A percentile compares a stretch with the other conserved stretches of the same genome.
Conservation (phyloP, 2,797 vertebrate species). For the Pangasius macronema region DNA sequence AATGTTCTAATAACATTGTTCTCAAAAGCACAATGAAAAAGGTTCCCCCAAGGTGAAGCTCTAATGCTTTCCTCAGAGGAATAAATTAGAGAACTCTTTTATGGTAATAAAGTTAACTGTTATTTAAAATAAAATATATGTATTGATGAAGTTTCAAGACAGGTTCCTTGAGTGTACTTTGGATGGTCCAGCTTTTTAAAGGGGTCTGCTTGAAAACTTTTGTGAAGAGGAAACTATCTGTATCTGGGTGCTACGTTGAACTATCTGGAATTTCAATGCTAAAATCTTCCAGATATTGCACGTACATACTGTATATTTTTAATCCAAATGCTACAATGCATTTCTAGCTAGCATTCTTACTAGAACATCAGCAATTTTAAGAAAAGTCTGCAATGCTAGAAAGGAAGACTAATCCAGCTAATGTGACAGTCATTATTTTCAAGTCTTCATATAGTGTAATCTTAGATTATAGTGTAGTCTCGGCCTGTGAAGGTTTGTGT, state of each 20-base stretch:
- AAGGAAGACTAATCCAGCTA: background rate
- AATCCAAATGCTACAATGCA: background rate
- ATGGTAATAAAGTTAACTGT: background rate
- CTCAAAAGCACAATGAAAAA: background rate
- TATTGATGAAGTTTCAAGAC: background rate
- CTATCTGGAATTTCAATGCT: background rate
- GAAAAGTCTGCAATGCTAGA: background rate
- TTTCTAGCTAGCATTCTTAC: background rate
- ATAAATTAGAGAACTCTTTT: background rate
- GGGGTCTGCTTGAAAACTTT: background rate
- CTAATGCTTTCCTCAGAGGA: background rate
- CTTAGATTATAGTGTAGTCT: background rate
- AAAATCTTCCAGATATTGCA: background rate
- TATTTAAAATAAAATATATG: background rate
- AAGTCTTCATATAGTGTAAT: background rate
- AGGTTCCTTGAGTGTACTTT: background rate
- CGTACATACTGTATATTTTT: background rate
- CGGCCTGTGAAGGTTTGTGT: background rate
- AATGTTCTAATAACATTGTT: background rate
- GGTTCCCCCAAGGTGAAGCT: background rate
- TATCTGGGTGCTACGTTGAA: background rate
- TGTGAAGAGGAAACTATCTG: background rate
- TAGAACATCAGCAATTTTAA: background rate
- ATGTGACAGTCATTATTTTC: background rate
- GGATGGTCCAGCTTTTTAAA: background rate